phyloP scores from a whole-genome alignment of 1,140 invertebrate genomes.

The Drosophila pseudoobscura region DNA sequence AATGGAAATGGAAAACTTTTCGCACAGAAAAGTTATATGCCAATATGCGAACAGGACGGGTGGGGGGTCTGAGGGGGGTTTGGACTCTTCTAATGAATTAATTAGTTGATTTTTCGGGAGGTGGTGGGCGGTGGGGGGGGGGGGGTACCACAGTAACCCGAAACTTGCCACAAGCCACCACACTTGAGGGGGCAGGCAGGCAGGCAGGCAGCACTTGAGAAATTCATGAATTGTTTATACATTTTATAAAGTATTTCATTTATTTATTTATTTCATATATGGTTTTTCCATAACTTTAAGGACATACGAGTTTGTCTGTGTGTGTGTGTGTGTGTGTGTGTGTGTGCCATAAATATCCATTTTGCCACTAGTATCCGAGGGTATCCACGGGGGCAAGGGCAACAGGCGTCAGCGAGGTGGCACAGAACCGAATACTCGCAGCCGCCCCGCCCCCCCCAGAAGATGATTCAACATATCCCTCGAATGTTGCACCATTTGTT shows the following conservation, averaged over 20 bases:
- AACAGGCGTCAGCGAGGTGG: slow-evolving; percentile 31
- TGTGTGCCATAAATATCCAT: slow-evolving; percentile 1
- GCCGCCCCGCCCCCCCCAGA: slow-evolving; percentile 1
- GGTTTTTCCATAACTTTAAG: slow-evolving; percentile 46
- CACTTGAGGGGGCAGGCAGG: slow-evolving; percentile 39
- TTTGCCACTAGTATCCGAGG: not conserved
- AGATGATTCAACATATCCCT: slow-evolving; percentile 54
- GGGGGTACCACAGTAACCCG: not conserved
- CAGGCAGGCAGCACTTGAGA: slow-evolving; percentile 18
- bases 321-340: slow-evolving; percentile 7
- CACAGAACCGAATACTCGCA: slow-evolving; percentile 8
- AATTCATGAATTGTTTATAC: slow-evolving; percentile 36
- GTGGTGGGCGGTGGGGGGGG: too few species aligned
- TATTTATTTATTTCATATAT: slow-evolving; percentile 34
- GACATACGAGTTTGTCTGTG: slow-evolving; percentile 21
- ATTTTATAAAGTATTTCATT: slow-evolving; percentile 19
- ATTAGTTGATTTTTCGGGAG: slow-evolving; percentile 62
- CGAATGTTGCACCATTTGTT: slow-evolving; percentile 75
- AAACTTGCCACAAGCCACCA: slow-evolving; percentile 26
- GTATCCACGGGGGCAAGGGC: slow-evolving; percentile 29
- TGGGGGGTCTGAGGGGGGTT: not conserved
- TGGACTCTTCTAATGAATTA: slow-evolving; percentile 65
- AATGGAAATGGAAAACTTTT: slow-evolving; percentile 52
- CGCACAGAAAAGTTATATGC: slow-evolving; percentile 34
- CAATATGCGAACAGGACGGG: not conserved